Evolutionary conservation across 2,113 vertebrate species (phyloP).

Genomic region (Carassius carassius): DNA sequence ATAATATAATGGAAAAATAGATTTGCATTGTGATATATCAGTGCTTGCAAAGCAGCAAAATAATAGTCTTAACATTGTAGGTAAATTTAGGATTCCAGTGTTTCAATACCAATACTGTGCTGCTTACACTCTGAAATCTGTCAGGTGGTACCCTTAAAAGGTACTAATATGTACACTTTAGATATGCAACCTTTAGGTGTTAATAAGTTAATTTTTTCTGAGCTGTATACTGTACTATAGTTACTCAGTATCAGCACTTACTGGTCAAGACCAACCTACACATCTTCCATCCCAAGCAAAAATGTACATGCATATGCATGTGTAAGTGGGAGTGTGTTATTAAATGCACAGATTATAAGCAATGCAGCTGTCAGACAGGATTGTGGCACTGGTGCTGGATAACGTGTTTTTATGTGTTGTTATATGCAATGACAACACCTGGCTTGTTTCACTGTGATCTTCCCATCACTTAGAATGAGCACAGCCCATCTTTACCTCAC

Average conservation of each 20-base stretch:
- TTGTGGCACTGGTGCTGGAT: slow-evolving; percentile 61
- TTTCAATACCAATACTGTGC: background rate
- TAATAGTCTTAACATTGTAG: background rate
- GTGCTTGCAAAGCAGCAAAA: background rate
- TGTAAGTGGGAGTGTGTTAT: background rate
- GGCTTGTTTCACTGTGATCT: slow-evolving; percentile 77
- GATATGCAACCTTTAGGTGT: no score
- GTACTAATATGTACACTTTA: background rate
- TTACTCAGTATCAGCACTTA: background rate
- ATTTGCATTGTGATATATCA: background rate
- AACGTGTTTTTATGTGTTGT: slow-evolving; percentile 65
- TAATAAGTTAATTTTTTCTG: background rate
- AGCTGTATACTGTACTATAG: background rate
- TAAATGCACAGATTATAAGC: background rate
- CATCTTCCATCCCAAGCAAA: background rate
- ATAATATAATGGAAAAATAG: background rate
- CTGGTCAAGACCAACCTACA: background rate
- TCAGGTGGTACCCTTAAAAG: background rate
- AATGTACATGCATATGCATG: background rate
- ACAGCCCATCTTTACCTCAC: slow-evolving; percentile 61
- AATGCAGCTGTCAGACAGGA: slow-evolving; percentile 57
- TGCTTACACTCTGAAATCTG: no score
- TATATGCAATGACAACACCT: slow-evolving; percentile 71
- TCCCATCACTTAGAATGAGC: slow-evolving; percentile 74
- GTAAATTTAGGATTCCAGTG: background rate